Conservation (phyloP, 2,888 invertebrate genomes). For the Dolomedes plantarius region DNA sequence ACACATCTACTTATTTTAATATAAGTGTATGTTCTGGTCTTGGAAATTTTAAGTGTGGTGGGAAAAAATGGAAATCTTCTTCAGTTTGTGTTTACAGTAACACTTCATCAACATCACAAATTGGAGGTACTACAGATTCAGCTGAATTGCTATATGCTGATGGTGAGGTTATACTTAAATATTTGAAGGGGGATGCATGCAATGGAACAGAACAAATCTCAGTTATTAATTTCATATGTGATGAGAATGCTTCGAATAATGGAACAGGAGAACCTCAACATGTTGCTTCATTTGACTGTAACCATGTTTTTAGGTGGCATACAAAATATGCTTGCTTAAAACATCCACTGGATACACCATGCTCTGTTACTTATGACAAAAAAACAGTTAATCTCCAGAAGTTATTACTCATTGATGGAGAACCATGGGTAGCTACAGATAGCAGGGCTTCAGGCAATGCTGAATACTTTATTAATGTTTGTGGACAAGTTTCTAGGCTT, state of each 20-base stretch:
- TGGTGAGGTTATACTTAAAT: conserved; percentile 51
- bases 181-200: conserved; percentile 48
- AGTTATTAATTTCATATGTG: conserved; percentile 75
- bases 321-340: conserved; percentile 69
- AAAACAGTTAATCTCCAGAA: conserved; percentile 45
- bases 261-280: conserved; percentile 50
- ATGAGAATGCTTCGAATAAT: conserved; percentile 56
- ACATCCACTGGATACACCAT: conserved; percentile 36
- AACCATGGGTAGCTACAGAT: conserved; percentile 61
- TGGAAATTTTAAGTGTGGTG: conserved; percentile 21
- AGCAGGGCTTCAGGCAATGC: conserved; percentile 18
- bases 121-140: conserved; percentile 25
- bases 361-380: conserved; percentile 43
- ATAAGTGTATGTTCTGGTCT: conserved; percentile 71
- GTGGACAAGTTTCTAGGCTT: conserved; percentile 58
- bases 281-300: conserved; percentile 53
- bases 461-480: conserved; percentile 69
- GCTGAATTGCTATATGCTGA: conserved; percentile 61
- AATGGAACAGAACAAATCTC: conserved; percentile 74
- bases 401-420: conserved; percentile 29
- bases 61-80: conserved; percentile 44
- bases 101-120: background rate
- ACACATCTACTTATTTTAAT: conserved; percentile 37
- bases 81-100: conserved; percentile 57
- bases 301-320: conserved; percentile 65